Evolutionary conservation across 2,797 vertebrate genomes (phyloP).

Genomic region (Pseudocheirus occidentalis): DNA sequence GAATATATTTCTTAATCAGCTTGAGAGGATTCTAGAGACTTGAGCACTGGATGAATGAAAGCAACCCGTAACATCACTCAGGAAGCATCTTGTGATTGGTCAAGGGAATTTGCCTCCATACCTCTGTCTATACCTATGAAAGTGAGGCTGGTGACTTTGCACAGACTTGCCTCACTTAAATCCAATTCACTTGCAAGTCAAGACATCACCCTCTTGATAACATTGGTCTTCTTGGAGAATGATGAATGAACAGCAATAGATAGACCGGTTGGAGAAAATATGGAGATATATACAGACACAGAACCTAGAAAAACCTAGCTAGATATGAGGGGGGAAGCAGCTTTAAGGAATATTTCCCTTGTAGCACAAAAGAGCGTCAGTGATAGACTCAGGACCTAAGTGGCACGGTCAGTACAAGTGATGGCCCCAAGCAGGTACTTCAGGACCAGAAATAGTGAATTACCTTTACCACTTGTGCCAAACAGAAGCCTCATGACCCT

Average conservation of each 20-base stretch:
- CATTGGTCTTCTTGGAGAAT: neutral
- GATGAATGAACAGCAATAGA: neutral
- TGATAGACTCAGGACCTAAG: neutral
- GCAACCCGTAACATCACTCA: neutral
- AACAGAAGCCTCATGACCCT: neutral
- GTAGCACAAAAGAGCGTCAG: neutral
- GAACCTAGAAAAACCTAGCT: neutral
- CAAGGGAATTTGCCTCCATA: neutral
- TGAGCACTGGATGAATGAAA: neutral
- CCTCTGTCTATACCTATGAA: neutral
- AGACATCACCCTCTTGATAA: neutral
- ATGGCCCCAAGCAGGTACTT: neutral
- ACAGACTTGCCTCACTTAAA: neutral
- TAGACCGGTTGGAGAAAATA: neutral
- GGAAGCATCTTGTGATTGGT: neutral
- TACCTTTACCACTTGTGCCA: neutral
- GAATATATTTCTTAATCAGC: neutral
- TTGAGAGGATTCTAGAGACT: neutral
- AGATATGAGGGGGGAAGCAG: no score
- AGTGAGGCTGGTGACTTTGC: no score
- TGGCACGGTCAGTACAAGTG: neutral
- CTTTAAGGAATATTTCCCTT: neutral
- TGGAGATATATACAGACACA: neutral
- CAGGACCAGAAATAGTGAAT: neutral
- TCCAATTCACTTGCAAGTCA: neutral